These are phyloP conservation scores for Drosophila affinis DNA, from an alignment of 2,888 invertebrate genomes.

Conservation along the genomic window DNA sequence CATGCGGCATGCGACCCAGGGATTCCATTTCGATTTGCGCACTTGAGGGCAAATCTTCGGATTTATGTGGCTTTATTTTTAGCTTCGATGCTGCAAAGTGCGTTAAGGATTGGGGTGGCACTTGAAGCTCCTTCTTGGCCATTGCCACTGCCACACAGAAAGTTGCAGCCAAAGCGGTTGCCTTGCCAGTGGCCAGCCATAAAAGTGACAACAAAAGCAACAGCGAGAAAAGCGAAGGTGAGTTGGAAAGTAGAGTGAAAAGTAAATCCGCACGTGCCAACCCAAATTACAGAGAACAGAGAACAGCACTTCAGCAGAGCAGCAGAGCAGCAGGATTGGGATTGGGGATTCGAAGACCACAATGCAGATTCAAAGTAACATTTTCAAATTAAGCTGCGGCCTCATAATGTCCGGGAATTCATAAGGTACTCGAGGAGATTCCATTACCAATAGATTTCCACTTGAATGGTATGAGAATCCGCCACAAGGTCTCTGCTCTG, in stretches of 20 bases:
- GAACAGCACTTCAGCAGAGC: conserved; percentile 10
- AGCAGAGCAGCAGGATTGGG: not conserved
- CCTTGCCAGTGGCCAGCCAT: conserved; percentile 32
- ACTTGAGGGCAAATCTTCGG: conserved; percentile 59
- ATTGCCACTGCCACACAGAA: conserved; percentile 8
- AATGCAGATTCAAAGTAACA: conserved; percentile 37
- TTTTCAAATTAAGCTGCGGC: conserved; percentile 33
- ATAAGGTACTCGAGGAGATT: not conserved
- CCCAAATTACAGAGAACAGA: conserved; percentile 27
- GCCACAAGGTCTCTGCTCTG: not conserved
- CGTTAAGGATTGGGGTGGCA: conserved; percentile 20
- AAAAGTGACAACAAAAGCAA: conserved; percentile 42
- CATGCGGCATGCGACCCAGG: conserved; percentile 9
- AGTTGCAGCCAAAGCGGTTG: conserved; percentile 26
- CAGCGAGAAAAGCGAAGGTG: conserved; percentile 32
- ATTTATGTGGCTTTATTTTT: conserved; percentile 55
- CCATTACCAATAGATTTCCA: conserved; percentile 34
- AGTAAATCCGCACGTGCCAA: conserved; percentile 41
- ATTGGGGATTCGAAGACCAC: conserved; percentile 14
- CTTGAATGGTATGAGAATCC: not conserved
- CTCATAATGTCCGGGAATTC: conserved; percentile 16
- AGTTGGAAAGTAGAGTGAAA: conserved; percentile 39
- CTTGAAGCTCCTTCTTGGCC: not conserved
- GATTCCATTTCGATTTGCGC: conserved; percentile 54
- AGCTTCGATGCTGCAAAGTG: conserved; percentile 40